phyloP scores from a whole-genome alignment of 2,113 vertebrate species.

The Plotosus lineatus region DNA sequence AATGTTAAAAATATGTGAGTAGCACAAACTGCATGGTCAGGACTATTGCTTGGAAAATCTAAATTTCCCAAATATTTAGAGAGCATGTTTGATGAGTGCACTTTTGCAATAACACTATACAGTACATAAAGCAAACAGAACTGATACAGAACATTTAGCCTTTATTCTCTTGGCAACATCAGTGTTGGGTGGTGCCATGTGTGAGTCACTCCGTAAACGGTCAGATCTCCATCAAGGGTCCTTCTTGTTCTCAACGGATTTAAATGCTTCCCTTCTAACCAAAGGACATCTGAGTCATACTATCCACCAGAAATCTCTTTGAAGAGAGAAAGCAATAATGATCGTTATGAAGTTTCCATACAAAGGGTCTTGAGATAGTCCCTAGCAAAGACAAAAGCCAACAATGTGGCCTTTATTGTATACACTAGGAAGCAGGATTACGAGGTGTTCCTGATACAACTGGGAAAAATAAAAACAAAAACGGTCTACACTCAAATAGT shows the following conservation, averaged over 20 bases:
- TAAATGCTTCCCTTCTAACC: slow-evolving; percentile 30
- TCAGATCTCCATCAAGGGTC: slow-evolving; percentile 9
- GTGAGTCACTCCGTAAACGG: slow-evolving; percentile 37
- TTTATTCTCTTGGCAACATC: background rate
- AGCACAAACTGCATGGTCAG: background rate
- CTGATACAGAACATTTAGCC: background rate
- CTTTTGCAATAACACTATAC: background rate
- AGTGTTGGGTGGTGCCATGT: background rate
- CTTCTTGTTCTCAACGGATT: slow-evolving; percentile 18
- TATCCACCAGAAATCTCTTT: background rate
- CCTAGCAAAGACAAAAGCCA: slow-evolving; percentile 13
- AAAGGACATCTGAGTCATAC: slow-evolving; percentile 27
- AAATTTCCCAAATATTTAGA: background rate
- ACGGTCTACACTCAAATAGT: background rate
- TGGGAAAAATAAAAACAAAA: background rate
- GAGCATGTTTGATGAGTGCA: background rate
- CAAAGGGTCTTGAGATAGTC: slow-evolving; percentile 35
- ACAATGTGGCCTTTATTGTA: background rate
- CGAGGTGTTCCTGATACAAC: background rate
- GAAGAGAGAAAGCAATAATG: background rate
- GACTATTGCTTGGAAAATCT: background rate
- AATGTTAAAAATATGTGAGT: background rate
- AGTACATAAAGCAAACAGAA: background rate
- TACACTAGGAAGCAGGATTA: background rate
- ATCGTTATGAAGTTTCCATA: background rate